Evolutionary conservation across 2,888 invertebrate species (phyloP).

Genomic region (Atethmia centrago): DNA sequence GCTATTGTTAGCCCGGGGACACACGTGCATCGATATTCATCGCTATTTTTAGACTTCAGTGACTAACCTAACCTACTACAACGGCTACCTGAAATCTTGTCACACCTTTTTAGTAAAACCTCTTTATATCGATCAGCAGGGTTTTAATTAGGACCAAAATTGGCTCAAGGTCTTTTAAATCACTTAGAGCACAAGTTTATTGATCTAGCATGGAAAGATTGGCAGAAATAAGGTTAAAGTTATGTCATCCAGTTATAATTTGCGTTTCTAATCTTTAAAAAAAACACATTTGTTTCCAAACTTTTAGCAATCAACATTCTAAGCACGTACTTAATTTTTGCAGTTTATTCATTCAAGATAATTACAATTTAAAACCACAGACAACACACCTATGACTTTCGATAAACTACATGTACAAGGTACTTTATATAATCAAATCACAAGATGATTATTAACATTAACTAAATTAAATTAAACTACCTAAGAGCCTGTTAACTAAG

Average conservation of each 20-base stretch:
- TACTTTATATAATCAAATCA: too few relatives aligned
- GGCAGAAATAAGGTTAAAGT: neutral
- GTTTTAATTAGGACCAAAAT: conserved; percentile 14
- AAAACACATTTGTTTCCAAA: neutral
- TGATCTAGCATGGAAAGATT: neutral
- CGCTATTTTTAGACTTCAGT: conserved; percentile 35
- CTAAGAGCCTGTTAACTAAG: too few relatives aligned
- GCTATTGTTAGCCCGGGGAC: conserved; percentile 41
- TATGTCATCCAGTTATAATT: neutral
- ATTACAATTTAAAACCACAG: neutral
- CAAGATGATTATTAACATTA: too few relatives aligned
- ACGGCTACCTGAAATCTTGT: conserved; percentile 2
- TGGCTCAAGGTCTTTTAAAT: neutral
- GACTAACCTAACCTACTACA: conserved; percentile 16
- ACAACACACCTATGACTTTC: neutral
- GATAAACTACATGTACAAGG: too few relatives aligned
- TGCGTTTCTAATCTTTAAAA: neutral
- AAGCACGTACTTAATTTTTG: neutral
- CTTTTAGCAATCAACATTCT: neutral
- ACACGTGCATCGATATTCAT: conserved; percentile 38
- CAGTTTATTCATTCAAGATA: neutral
- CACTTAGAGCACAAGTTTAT: conserved; percentile 2
- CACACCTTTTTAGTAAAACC: conserved; percentile 29
- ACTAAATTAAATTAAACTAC: too few relatives aligned
- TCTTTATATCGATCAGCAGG: neutral